phyloP scores from a whole-genome alignment of 2,888 invertebrate species.

The Polydesmus complanatus region DNA sequence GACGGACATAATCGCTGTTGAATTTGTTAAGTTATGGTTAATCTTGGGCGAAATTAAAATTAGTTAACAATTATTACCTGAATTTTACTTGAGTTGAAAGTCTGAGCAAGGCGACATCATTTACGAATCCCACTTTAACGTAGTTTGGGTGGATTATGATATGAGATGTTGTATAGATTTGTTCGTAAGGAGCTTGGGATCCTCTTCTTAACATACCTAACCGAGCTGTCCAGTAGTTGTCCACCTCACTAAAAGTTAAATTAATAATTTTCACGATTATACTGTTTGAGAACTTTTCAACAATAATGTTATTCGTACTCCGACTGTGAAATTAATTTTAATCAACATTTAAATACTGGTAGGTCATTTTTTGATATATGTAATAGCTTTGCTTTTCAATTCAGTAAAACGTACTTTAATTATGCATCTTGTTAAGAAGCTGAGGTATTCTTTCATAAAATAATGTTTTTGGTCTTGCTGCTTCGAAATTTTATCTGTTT shows the following conservation, averaged over 20 bases:
- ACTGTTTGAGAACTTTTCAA: too few relatives aligned
- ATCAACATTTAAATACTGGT: too few relatives aligned
- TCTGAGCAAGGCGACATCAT: constrained; percentile 58
- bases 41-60: not conserved
- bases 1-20: constrained; percentile 46
- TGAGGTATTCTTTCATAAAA: too few relatives aligned
- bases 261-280: too few relatives aligned
- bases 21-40: not conserved
- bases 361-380: too few relatives aligned
- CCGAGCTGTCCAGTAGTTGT: constrained; percentile 66
- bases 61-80: constrained; percentile 20
- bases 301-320: too few relatives aligned
- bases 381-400: too few relatives aligned
- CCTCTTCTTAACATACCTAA: constrained; percentile 58
- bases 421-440: too few relatives aligned
- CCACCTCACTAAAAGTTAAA: constrained; percentile 46
- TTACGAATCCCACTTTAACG: constrained; percentile 58
- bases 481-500: too few relatives aligned
- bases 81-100: constrained; percentile 46
- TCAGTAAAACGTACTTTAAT: too few relatives aligned
- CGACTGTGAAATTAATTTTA: too few relatives aligned
- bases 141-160: constrained; percentile 59
- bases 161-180: constrained; percentile 47
- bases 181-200: constrained; percentile 58
- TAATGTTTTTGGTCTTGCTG: too few relatives aligned